Evolutionary conservation across 1,140 invertebrate genomes (phyloP).

Genomic region (Tigriopus japonicus): DNA sequence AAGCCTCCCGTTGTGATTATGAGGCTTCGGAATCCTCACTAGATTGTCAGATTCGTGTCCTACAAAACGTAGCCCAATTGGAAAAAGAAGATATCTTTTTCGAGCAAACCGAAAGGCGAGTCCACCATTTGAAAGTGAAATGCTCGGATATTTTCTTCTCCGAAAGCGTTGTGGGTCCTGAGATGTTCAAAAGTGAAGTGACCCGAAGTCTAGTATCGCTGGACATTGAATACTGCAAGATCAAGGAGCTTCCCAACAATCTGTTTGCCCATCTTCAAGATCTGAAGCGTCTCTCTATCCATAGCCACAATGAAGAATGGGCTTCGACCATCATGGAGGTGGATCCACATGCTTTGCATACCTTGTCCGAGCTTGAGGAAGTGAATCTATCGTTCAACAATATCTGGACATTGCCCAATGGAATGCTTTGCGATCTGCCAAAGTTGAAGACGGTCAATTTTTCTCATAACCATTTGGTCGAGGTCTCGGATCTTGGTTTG

Average conservation of each 20-base stretch:
- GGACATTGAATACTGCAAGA: background rate
- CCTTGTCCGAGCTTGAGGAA: slow-evolving; percentile 31
- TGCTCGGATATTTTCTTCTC: background rate
- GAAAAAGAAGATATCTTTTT: no score
- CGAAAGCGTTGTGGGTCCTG: background rate
- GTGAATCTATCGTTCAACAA: slow-evolving; percentile 45
- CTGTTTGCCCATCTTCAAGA: background rate
- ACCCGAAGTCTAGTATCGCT: background rate
- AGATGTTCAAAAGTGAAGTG: background rate
- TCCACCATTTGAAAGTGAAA: background rate
- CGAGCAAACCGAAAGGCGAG: background rate
- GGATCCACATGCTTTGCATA: background rate
- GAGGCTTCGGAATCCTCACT: no score
- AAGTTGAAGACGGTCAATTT: slow-evolving; percentile 44
- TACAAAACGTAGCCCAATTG: no score
- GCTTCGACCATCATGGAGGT: background rate
- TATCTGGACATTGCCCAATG: slow-evolving; percentile 41
- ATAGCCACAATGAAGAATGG: background rate
- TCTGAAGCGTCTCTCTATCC: background rate
- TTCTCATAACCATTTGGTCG: slow-evolving; percentile 63
- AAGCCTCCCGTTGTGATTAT: no score
- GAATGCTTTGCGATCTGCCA: slow-evolving; percentile 17
- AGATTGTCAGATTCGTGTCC: no score
- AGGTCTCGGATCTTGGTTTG: slow-evolving; percentile 50
- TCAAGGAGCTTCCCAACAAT: background rate